Conservation (phyloP, 2,113 vertebrate species). For the Anguilla rostrata region DNA sequence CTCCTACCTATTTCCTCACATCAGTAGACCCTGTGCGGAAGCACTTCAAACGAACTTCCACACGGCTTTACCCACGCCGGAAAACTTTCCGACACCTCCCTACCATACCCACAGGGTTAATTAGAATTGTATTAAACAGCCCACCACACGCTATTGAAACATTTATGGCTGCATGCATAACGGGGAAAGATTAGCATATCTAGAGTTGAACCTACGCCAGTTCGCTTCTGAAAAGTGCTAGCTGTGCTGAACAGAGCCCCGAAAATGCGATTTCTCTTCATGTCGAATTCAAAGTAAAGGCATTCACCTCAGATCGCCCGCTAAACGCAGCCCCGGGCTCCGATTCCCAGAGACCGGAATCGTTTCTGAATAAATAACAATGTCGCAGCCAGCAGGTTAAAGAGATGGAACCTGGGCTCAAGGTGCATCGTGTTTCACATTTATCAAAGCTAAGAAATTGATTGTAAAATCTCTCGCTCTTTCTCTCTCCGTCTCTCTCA, state of each 20-base stretch:
- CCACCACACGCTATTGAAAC: constrained; percentile 67
- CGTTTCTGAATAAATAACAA: background rate
- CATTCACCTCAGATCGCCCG: background rate
- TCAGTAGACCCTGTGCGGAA: constrained; percentile 62
- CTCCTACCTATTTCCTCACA: constrained; percentile 36
- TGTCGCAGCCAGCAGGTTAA: background rate
- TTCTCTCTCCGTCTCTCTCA: background rate
- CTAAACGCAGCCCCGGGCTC: background rate
- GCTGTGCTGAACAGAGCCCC: background rate
- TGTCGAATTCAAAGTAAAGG: background rate
- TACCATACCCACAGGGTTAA: constrained; percentile 68
- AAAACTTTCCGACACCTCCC: constrained; percentile 51
- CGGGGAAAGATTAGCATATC: constrained; percentile 61
- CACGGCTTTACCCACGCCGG: constrained; percentile 47
- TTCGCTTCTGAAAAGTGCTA: constrained; percentile 13
- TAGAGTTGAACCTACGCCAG: constrained; percentile 55
- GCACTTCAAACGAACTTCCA: constrained; percentile 62
- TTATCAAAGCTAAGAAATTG: constrained; percentile 6
- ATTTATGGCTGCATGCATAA: constrained; percentile 72
- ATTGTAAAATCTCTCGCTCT: background rate
- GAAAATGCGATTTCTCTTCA: background rate
- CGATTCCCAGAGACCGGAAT: background rate
- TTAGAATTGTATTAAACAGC: constrained; percentile 72
- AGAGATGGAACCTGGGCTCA: background rate
- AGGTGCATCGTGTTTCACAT: background rate